Evolutionary conservation across 2,113 vertebrate genomes (phyloP).

Genomic region (Macquaria ambigua): DNA sequence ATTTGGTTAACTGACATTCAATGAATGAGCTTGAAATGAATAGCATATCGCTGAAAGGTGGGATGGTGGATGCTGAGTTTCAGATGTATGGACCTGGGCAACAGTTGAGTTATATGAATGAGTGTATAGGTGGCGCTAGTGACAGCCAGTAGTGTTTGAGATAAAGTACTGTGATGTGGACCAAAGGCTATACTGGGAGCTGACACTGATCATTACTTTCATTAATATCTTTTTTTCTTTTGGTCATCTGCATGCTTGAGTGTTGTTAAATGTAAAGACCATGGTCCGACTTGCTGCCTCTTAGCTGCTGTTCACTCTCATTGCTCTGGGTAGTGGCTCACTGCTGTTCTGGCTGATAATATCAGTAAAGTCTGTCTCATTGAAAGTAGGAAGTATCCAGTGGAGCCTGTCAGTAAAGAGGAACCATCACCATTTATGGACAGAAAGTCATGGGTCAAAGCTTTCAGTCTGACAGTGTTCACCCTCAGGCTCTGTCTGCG

Average conservation of each 20-base stretch:
- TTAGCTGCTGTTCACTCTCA: not conserved
- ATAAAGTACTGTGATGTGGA: not conserved
- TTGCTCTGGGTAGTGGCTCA: not conserved
- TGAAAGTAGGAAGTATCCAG: conserved; percentile 1
- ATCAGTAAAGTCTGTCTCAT: not conserved
- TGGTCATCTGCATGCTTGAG: not conserved
- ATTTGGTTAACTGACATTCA: not conserved
- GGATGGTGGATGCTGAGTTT: too few relatives aligned
- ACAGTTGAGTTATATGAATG: not conserved
- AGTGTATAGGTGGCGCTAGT: not conserved
- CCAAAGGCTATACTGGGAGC: not conserved
- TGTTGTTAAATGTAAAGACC: not conserved
- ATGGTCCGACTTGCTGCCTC: not conserved
- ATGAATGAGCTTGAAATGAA: not conserved
- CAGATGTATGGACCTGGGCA: not conserved
- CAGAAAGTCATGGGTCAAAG: conserved; percentile 58
- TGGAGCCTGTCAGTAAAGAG: conserved; percentile 14
- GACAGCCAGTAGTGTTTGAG: not conserved
- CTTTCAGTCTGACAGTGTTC: conserved; percentile 34
- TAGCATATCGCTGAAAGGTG: not conserved
- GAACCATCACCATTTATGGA: conserved; percentile 64
- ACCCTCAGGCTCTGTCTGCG: conserved; percentile 43
- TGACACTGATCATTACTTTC: not conserved
- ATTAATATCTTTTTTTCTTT: too few relatives aligned
- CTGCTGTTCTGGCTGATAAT: not conserved